A percentile compares a stretch with the other conserved stretches of the same genome.
phyloP scores from a whole-genome alignment of 2,113 vertebrate species.

The Hyaena hyaena region DNA sequence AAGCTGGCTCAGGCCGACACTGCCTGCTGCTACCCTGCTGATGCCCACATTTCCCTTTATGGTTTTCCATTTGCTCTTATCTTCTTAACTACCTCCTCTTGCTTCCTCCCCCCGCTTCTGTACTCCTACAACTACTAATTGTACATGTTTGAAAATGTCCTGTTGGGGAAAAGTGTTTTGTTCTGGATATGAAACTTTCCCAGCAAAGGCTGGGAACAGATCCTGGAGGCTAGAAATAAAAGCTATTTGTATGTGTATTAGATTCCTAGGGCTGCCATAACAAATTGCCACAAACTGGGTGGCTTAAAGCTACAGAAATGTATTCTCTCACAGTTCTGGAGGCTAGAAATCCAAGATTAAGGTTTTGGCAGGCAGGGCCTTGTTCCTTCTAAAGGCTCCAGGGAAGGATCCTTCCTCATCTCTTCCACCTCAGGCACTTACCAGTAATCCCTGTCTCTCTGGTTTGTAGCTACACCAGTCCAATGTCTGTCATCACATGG shows the following conservation, averaged over 20 bases:
- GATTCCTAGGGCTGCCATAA: not conserved
- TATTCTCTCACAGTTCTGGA: not conserved
- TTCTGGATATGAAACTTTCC: conserved; percentile 17
- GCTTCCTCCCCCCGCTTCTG: not conserved
- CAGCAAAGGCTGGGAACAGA: not conserved
- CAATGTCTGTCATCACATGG: not conserved
- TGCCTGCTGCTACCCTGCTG: not conserved
- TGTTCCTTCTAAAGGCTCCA: not conserved
- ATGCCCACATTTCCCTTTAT: not conserved
- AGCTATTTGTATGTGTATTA: not conserved
- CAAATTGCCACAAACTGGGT: not conserved
- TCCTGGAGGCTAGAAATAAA: not conserved
- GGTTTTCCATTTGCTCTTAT: not conserved
- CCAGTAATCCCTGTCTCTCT: not conserved
- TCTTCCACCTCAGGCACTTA: not conserved
- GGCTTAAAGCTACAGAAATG: not conserved
- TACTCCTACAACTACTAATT: not conserved
- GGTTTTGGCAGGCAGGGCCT: not conserved
- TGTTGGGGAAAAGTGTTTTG: not conserved
- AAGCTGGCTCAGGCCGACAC: not conserved
- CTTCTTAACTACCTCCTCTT: not conserved
- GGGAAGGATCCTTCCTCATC: not conserved
- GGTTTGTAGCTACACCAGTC: not conserved
- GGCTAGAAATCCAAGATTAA: not conserved
- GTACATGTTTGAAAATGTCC: not conserved